These are phyloP conservation scores for Gastrophysa polygoni DNA, from an alignment of 2,888 invertebrate genomes.

Conservation along the genomic window DNA sequence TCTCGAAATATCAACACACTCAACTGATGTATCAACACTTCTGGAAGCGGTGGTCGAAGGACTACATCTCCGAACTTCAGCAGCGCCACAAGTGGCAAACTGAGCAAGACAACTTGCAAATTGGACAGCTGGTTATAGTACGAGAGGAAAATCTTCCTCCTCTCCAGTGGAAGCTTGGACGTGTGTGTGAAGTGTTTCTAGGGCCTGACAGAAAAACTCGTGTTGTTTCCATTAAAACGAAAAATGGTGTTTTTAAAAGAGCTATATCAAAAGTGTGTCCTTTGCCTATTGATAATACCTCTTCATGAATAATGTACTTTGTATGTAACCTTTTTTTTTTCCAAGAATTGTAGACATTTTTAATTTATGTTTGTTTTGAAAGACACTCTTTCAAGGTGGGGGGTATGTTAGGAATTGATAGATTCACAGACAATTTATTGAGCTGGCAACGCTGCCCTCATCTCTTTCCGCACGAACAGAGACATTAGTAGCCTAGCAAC, in stretches of 20 bases:
- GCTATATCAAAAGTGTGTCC: slow-evolving; percentile 4
- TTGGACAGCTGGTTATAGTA: slow-evolving; percentile 3
- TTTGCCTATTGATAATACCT: not conserved
- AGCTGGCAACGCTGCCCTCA: no score
- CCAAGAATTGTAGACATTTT: no score
- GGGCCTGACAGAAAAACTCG: slow-evolving; percentile 3
- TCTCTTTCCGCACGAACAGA: no score
- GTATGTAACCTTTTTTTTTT: no score
- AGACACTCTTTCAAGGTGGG: slow-evolving; percentile 3
- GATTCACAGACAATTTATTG: no score
- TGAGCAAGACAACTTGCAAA: not conserved
- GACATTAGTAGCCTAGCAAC: no score
- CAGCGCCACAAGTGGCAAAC: slow-evolving; percentile 27
- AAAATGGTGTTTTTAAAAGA: slow-evolving; percentile 6
- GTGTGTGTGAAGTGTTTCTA: not conserved
- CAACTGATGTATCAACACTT: slow-evolving; percentile 38
- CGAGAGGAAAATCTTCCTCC: slow-evolving; percentile 17
- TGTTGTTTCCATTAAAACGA: slow-evolving; percentile 4
- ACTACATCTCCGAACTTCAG: slow-evolving; percentile 40
- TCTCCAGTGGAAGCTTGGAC: slow-evolving; percentile 12
- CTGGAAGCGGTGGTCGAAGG: slow-evolving; percentile 36
- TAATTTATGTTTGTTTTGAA: not conserved
- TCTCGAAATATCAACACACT: slow-evolving; percentile 36
- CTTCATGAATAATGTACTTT: not conserved
- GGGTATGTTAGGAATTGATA: not conserved